phyloP scores from a whole-genome alignment of 2,113 vertebrate species.

The Conger conger region DNA sequence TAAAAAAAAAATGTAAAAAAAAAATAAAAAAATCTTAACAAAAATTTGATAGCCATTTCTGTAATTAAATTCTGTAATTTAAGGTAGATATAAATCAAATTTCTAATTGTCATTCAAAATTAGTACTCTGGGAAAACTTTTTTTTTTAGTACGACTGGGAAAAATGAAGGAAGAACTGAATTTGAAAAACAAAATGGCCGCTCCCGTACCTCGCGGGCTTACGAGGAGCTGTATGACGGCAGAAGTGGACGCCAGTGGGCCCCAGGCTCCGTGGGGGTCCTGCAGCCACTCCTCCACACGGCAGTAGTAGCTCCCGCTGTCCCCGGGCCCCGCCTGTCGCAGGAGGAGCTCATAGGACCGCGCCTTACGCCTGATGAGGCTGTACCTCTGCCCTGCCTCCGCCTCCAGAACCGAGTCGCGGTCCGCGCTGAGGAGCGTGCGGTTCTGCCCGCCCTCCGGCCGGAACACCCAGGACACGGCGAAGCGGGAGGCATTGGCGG shows the following conservation, averaged over 20 bases:
- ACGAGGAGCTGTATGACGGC: slow-evolving; percentile 39
- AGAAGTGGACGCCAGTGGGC: slow-evolving; percentile 42
- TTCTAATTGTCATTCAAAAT: too few species aligned
- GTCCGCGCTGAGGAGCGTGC: slow-evolving; percentile 52
- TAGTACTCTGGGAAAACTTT: too few species aligned
- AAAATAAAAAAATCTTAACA: too few species aligned
- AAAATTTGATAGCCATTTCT: too few species aligned
- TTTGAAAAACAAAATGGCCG: background rate
- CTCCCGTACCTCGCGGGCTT: slow-evolving; percentile 49
- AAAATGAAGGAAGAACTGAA: background rate
- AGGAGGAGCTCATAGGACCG: slow-evolving; percentile 58
- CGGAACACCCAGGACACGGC: slow-evolving; percentile 61
- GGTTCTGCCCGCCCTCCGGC: background rate
- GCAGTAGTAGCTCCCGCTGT: slow-evolving; percentile 62
- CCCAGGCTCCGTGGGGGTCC: slow-evolving; percentile 62
- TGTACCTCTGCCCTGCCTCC: slow-evolving; percentile 48
- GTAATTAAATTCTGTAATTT: too few species aligned
- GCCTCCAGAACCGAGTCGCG: slow-evolving; percentile 44
- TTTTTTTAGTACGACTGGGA: too few species aligned
- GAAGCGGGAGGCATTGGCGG: slow-evolving; percentile 50
- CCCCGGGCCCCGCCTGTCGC: slow-evolving; percentile 45
- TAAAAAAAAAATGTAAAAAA: too few species aligned
- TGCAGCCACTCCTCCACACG: slow-evolving; percentile 67
- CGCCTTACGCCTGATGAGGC: slow-evolving; percentile 41
- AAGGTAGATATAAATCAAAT: too few species aligned